Conservation (phyloP, 2,888 invertebrate species). For the Trilocha varians region DNA sequence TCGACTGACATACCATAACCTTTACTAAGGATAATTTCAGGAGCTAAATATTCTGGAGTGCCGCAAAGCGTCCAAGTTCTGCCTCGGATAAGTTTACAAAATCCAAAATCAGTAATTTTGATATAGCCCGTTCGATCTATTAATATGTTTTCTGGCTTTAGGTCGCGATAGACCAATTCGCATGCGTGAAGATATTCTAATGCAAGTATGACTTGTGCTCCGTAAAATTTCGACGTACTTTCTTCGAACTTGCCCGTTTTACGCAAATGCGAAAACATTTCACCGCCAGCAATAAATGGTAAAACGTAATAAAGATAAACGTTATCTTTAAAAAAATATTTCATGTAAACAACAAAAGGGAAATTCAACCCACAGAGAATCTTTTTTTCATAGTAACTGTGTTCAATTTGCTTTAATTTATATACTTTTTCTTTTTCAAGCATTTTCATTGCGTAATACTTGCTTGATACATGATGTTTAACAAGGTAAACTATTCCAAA, state of each 20-base stretch:
- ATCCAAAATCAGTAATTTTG: constrained; percentile 94
- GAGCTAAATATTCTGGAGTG: constrained; percentile 97
- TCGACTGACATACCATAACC: constrained; percentile 95
- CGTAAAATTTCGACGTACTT: constrained; percentile 87
- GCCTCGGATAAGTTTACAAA: constrained; percentile 84
- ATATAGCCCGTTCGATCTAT: constrained; percentile 85
- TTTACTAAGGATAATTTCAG: constrained; percentile 91
- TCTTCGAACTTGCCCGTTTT: constrained; percentile 80
- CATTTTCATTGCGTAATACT: constrained; percentile 90
- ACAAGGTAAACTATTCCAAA: constrained; percentile 89
- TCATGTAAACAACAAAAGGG: constrained; percentile 90
- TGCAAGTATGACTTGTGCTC: constrained; percentile 89
- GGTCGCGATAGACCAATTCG: constrained; percentile 89
- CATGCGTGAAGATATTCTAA: constrained; percentile 93
- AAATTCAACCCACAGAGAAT: constrained; percentile 89
- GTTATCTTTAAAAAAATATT: constrained; percentile 89
- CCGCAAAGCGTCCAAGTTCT: constrained; percentile 96
- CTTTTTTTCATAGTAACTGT: constrained; percentile 91
- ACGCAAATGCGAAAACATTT: constrained; percentile 86
- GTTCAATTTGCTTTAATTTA: constrained; percentile 89
- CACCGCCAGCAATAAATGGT: constrained; percentile 88
- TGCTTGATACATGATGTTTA: constrained; percentile 71
- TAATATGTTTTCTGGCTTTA: constrained; percentile 94
- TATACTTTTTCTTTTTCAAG: constrained; percentile 90
- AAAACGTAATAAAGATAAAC: constrained; percentile 86